Percentiles rank a stretch among this genome's conserved stretches.
Evolutionary conservation across 2,113 vertebrate genomes (phyloP).

Genomic region (Rhinoderma darwinii): DNA sequence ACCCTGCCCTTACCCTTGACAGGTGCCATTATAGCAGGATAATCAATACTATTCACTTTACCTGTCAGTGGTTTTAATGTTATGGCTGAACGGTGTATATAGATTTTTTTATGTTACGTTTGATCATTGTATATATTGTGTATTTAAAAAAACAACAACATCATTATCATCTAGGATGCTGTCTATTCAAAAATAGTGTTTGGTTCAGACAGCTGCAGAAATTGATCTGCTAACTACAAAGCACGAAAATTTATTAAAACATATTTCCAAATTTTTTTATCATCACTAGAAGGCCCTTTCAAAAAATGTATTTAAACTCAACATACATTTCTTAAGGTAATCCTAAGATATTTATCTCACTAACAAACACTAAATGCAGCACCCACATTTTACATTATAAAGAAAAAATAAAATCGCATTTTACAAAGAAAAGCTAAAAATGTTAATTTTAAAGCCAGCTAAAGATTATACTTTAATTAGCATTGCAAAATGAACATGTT

Average conservation of each 20-base stretch:
- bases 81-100: too few relatives aligned
- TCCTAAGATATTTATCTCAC: not conserved
- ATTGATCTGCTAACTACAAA: not conserved
- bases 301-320: too few relatives aligned
- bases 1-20: too few relatives aligned
- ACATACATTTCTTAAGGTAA: not conserved
- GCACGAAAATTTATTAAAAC: not conserved
- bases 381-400: not conserved
- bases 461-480: constrained; percentile 39
- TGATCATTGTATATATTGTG: too few relatives aligned
- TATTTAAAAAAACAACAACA: too few relatives aligned
- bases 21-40: too few relatives aligned
- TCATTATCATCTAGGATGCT: too few relatives aligned
- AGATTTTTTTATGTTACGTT: too few relatives aligned
- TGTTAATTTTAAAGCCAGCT: not conserved
- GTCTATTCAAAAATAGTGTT: too few relatives aligned
- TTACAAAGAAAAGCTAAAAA: not conserved
- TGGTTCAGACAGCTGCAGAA: not conserved
- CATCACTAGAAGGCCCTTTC: too few relatives aligned
- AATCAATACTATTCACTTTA: too few relatives aligned
- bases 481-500: constrained; percentile 32
- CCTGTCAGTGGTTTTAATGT: too few relatives aligned
- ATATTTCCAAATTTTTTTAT: not conserved
- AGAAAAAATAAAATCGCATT: not conserved
- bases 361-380: not conserved